Percentiles rank a stretch among this genome's conserved stretches.
Evolutionary conservation across 2,888 invertebrate genomes (phyloP).

Genomic region (Zelleria hepariella): DNA sequence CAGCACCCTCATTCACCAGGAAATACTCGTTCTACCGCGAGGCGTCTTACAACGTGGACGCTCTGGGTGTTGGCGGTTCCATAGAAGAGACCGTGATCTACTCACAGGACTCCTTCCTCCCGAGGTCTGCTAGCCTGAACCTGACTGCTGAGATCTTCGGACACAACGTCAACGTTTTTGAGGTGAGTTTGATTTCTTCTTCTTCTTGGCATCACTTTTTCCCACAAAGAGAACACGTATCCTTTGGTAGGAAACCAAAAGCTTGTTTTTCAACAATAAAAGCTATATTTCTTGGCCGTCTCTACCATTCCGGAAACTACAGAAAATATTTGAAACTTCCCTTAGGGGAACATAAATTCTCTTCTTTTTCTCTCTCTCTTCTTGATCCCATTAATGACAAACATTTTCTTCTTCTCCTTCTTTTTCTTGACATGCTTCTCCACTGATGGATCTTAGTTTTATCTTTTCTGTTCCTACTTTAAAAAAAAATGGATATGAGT

Average conservation of each 20-base stretch:
- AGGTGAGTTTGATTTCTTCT: slow-evolving; percentile 65
- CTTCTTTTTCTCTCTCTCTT: no score
- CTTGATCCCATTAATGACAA: no score
- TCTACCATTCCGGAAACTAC: neutral
- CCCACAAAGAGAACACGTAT: no score
- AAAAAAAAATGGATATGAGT: no score
- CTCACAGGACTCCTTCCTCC: slow-evolving; percentile 86
- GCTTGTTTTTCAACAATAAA: no score
- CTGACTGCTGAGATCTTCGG: slow-evolving; percentile 85
- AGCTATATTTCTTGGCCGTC: neutral
- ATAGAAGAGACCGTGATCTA: slow-evolving; percentile 83
- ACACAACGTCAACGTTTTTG: slow-evolving; percentile 81
- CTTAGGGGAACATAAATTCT: no score
- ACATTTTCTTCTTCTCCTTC: no score
- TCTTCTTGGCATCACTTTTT: neutral
- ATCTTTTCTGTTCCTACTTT: no score
- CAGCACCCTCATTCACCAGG: slow-evolving; percentile 33
- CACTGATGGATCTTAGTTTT: no score
- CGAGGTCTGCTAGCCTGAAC: slow-evolving; percentile 80
- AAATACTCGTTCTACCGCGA: slow-evolving; percentile 87
- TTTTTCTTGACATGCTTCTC: neutral
- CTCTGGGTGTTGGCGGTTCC: slow-evolving; percentile 78
- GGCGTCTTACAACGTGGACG: slow-evolving; percentile 78
- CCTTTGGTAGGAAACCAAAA: no score
- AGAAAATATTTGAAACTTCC: no score